These are phyloP conservation scores for Carterocephalus palaemon DNA, from an alignment of 2,888 invertebrate genomes.

Conservation along the genomic window DNA sequence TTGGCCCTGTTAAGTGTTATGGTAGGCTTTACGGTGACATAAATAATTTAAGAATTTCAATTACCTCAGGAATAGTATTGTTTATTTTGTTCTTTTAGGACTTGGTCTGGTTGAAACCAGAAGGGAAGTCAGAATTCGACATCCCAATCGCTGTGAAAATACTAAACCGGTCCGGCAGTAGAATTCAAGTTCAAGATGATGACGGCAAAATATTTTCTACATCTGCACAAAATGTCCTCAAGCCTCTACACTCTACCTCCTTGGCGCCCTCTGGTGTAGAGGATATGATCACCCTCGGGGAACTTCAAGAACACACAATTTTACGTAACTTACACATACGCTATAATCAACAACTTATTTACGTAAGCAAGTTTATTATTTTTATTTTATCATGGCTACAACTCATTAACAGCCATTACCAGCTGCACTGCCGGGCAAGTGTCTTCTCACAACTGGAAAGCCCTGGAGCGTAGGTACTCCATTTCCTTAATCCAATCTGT, in stretches of 20 bases:
- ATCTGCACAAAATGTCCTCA: slow-evolving; percentile 79
- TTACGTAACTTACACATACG: slow-evolving; percentile 93
- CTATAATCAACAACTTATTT: slow-evolving; percentile 92
- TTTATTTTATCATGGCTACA: not conserved
- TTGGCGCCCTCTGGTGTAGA: slow-evolving; percentile 91
- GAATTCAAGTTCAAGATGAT: slow-evolving; percentile 89
- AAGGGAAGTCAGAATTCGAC: slow-evolving; percentile 85
- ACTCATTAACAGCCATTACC: too few species aligned
- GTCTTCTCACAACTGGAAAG: too few species aligned
- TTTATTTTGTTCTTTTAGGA: slow-evolving; percentile 67
- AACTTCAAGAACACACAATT: slow-evolving; percentile 96
- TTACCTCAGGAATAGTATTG: too few species aligned
- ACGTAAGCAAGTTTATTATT: slow-evolving; percentile 82
- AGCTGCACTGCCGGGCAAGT: too few species aligned
- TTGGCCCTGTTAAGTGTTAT: too few species aligned
- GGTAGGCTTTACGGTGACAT: too few species aligned
- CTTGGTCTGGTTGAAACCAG: slow-evolving; percentile 92
- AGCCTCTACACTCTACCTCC: slow-evolving; percentile 87
- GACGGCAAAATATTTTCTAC: slow-evolving; percentile 86
- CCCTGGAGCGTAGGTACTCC: too few species aligned
- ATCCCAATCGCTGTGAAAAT: slow-evolving; percentile 92
- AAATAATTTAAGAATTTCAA: too few species aligned
- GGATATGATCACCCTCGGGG: slow-evolving; percentile 97
- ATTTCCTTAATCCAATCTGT: too few species aligned
- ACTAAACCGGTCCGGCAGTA: slow-evolving; percentile 85